phyloP scores from a whole-genome alignment of 2,888 invertebrate species.

The Bombylius major region DNA sequence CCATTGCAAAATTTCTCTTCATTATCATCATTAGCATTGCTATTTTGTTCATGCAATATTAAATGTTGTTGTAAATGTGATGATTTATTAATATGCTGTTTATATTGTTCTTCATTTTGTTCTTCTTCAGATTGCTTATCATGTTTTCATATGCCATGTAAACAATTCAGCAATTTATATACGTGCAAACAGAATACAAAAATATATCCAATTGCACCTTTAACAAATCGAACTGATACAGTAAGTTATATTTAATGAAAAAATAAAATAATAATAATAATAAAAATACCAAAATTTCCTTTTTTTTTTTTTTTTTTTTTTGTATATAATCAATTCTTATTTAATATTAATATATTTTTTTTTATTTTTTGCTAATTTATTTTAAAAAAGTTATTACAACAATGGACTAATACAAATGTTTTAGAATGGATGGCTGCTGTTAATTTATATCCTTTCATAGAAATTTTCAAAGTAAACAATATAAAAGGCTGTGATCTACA shows the following conservation, averaged over 20 bases:
- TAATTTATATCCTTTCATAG: slow-evolving; percentile 57
- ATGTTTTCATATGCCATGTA: slow-evolving; percentile 18
- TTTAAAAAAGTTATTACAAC: slow-evolving; percentile 44
- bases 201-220: slow-evolving; percentile 6
- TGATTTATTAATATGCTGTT: slow-evolving; percentile 10
- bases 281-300: neutral
- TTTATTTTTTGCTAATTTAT: neutral
- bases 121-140: slow-evolving; percentile 18
- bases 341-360: neutral
- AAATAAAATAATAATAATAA: neutral
- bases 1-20: neutral
- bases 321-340: neutral
- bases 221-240: slow-evolving; percentile 11
- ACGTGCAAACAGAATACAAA: slow-evolving; percentile 12
- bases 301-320: neutral
- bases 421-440: slow-evolving; percentile 65
- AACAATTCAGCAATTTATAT: slow-evolving; percentile 12
- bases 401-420: slow-evolving; percentile 58
- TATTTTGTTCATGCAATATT: slow-evolving; percentile 6
- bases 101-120: slow-evolving; percentile 17
- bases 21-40: neutral
- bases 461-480: slow-evolving; percentile 56
- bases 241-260: slow-evolving; percentile 8
- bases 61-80: slow-evolving; percentile 15
- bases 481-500: slow-evolving; percentile 55